phyloP scores from a whole-genome alignment of 92 coral and sea anemone species.

The Pocillopora meandrina region DNA sequence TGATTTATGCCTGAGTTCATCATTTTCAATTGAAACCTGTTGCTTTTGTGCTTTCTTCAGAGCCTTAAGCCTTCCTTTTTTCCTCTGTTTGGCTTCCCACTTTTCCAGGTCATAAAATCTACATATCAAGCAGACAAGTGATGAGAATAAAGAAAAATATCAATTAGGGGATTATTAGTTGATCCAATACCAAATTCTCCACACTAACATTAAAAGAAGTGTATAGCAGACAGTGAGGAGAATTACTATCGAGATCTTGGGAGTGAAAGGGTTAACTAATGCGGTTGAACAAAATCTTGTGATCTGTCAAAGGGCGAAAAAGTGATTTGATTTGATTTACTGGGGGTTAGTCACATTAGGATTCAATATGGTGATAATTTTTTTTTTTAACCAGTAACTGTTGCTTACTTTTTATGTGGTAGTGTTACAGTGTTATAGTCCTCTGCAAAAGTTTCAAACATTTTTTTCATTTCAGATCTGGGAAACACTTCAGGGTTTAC shows the following conservation, averaged over 20 bases:
- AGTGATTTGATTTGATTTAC: background rate
- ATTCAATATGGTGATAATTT: background rate
- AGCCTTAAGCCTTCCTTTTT: slow-evolving; percentile 76
- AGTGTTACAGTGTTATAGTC: slow-evolving; percentile 95
- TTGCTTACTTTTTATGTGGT: slow-evolving; percentile 92
- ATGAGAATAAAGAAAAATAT: too few relatives aligned
- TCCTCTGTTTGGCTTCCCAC: slow-evolving; percentile 88
- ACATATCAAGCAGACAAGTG: background rate
- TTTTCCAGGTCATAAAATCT: slow-evolving; percentile 92
- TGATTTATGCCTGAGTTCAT: slow-evolving; percentile 76
- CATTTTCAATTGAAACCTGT: slow-evolving; percentile 81
- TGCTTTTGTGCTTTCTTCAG: slow-evolving; percentile 79
- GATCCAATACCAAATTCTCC: too few relatives aligned
- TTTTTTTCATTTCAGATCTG: slow-evolving; percentile 85
- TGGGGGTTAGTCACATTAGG: too few relatives aligned
- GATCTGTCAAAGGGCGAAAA: too few relatives aligned
- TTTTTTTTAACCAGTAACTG: too few relatives aligned
- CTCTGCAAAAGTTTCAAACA: slow-evolving; percentile 91
- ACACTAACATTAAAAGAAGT: too few relatives aligned
- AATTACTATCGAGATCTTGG: too few relatives aligned
- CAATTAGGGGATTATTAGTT: too few relatives aligned
- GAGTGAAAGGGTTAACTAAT: too few relatives aligned
- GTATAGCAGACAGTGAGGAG: too few relatives aligned
- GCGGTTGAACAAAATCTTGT: too few relatives aligned
- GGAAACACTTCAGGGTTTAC: slow-evolving; percentile 81